Evolutionary conservation across 23 tunicate genomes (phyloP).

Genomic region (Ascidia mentula): DNA sequence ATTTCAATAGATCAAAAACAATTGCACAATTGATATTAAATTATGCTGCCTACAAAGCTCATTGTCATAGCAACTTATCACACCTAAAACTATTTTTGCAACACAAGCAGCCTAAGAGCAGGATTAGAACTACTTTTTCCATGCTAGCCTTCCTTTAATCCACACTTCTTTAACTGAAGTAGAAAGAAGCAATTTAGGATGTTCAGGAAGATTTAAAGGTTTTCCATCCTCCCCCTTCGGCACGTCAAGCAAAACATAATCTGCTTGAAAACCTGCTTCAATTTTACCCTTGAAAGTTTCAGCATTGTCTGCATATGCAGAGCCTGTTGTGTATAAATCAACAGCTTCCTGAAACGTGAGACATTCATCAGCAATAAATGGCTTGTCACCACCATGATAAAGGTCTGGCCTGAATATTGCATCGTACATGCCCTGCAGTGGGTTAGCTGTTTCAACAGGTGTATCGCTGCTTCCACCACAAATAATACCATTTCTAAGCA

Average conservation of each 20-base stretch:
- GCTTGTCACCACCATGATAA: conserved; percentile 25
- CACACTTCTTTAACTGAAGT: conserved; percentile 65
- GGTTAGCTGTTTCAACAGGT: conserved; percentile 73
- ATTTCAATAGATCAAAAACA: too few species aligned
- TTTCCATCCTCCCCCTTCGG: conserved; percentile 36
- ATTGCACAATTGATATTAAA: too few species aligned
- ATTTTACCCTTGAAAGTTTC: conserved; percentile 59
- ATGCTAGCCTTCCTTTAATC: conserved; percentile 41
- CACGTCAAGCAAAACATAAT: conserved; percentile 70
- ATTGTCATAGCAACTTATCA: too few species aligned
- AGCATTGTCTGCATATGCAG: conserved; percentile 71
- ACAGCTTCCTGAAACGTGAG: conserved; percentile 84
- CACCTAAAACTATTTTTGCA: too few species aligned
- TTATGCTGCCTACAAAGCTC: too few species aligned
- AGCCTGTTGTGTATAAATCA: conserved; percentile 66
- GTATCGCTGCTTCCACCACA: conserved; percentile 93
- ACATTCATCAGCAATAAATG: conserved; percentile 50
- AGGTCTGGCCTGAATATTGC: conserved; percentile 61
- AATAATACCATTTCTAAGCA: conserved; percentile 55
- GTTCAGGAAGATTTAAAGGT: conserved; percentile 50
- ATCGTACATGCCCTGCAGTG: conserved; percentile 81
- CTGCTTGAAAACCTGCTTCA: conserved; percentile 67
- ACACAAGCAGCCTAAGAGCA: too few species aligned
- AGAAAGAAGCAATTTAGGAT: conserved; percentile 46
- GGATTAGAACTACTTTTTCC: neutral